Evolutionary conservation across 1,140 invertebrate species (phyloP), one percentile per base, ranked within the genome.

Genomic region (Tribolium castaneum): DNA sequence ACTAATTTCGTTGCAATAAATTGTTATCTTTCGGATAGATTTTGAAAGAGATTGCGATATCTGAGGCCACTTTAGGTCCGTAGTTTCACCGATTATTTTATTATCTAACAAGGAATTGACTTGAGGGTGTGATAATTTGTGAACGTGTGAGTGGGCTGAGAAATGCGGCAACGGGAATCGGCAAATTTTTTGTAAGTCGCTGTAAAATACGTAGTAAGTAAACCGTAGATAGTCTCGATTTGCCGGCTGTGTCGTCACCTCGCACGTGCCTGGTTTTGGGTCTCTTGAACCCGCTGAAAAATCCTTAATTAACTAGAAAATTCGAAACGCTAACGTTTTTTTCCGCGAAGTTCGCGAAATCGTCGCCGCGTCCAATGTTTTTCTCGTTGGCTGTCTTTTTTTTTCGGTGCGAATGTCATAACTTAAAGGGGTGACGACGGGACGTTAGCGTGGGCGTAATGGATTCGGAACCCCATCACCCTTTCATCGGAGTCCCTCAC

Each of bases 381-480:
- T 45, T 45, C 7, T 45, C 7, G 2, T 45, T 45, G 16, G 16
- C 2, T n/a, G n/a, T 39, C 9, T 45, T 45, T 9, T 45, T 45
- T n/a, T 45, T 45, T 45, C 39, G 25, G 25, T 30, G 25, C 25
- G 54, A 59, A 59, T 59, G 54, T 59, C 54, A 59, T 59, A 59
- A 56, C 19, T 19, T 19, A 19, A 59, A 59, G 54, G 54, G 54
- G 54, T 59, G 54, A 22, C 52, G 6, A 54, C 49, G 49, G 56
- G 56, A 10, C 9, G 6, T 13, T 16, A n/a, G 30, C 34, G 59
- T 66, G 59, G 59, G 59, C 34, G 30, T 66, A 66, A 66, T 66
- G 59, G 59, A 66, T 66, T 66, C 13, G 59, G 59, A 13, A 62
- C 14, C 14, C 9, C 13, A 6, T n/a, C 22, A 19, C 56, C 14